Conservation (phyloP, 2,888 invertebrate genomes). For the Leptogaster cylindrica region DNA sequence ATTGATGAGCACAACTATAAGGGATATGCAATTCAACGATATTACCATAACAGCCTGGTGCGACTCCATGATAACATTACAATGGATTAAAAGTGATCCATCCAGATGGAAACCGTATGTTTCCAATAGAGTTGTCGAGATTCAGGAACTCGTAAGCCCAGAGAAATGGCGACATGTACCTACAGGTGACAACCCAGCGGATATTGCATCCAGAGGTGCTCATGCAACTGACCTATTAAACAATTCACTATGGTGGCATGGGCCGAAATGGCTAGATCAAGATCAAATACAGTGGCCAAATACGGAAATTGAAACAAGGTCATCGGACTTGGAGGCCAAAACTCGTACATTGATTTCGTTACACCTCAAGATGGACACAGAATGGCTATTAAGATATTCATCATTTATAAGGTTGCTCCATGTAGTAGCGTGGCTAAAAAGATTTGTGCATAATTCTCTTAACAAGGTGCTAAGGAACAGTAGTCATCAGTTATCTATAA, state of each 20-base stretch:
- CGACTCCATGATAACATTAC: not conserved
- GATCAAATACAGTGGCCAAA: not conserved
- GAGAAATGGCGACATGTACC: not conserved
- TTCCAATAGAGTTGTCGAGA: not conserved
- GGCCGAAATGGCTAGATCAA: not conserved
- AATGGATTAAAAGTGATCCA: not conserved
- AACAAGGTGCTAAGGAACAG: too few species aligned
- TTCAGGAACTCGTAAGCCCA: not conserved
- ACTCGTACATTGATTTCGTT: not conserved
- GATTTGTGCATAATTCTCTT: not conserved
- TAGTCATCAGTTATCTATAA: not conserved
- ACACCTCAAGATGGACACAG: not conserved
- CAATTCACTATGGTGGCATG: not conserved
- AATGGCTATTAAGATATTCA: not conserved
- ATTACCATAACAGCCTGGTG: not conserved
- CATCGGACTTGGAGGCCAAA: not conserved
- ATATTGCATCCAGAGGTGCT: not conserved
- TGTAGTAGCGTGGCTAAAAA: not conserved
- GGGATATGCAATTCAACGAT: not conserved
- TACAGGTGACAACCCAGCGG: not conserved
- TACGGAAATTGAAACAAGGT: not conserved
- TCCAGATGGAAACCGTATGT: not conserved
- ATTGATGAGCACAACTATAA: too few species aligned
- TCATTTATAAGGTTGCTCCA: not conserved
- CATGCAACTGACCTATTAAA: not conserved